Conservation (phyloP, 2,797 vertebrate genomes). For the Acrossocheilus wenchowensis region DNA sequence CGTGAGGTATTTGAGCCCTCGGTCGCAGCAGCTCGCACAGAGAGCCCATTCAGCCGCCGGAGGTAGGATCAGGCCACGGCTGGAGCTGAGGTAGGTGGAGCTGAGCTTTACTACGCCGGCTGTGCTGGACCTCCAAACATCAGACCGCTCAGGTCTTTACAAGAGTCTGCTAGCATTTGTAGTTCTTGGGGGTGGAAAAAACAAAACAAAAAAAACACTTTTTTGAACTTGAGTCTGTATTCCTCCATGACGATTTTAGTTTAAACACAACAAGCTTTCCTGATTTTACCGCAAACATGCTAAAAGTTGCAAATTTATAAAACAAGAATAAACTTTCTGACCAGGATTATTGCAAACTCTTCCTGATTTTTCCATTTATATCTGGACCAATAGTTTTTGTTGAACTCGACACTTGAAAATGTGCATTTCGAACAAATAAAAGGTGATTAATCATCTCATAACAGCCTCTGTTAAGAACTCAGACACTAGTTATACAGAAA, state of each 20-base stretch:
- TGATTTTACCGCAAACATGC: neutral
- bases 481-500: neutral
- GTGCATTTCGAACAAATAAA: neutral
- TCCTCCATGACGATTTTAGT: neutral
- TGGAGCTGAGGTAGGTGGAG: slow-evolving; percentile 71
- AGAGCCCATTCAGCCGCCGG: slow-evolving; percentile 54
- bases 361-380: slow-evolving; percentile 6
- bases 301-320: neutral
- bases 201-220: neutral
- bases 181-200: neutral
- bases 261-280: neutral
- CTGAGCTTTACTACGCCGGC: slow-evolving; percentile 61
- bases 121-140: slow-evolving; percentile 44
- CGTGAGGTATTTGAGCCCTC: slow-evolving; percentile 8
- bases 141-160: neutral
- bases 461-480: slow-evolving; percentile 4
- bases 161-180: neutral
- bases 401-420: neutral
- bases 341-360: slow-evolving; percentile 62
- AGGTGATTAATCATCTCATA: neutral
- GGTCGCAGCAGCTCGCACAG: slow-evolving; percentile 1
- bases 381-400: neutral
- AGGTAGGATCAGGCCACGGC: slow-evolving; percentile 44
- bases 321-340: slow-evolving; percentile 4
- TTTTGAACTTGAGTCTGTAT: neutral